Conservation (phyloP, 1,140 invertebrate species). For the Apis cerana region DNA sequence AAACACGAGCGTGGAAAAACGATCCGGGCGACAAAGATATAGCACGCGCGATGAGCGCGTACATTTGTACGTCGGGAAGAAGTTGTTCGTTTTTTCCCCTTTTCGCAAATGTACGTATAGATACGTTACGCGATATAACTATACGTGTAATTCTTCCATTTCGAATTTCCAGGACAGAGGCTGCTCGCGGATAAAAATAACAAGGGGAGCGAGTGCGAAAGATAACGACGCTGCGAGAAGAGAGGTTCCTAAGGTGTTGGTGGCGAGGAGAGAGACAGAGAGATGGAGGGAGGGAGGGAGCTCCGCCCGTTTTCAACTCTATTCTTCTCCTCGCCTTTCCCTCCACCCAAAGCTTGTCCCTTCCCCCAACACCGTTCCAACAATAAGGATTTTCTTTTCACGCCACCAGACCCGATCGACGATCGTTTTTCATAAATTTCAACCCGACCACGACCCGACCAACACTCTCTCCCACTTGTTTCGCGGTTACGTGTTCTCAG, state of each 20-base stretch:
- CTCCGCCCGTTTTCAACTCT: slow-evolving; percentile 8
- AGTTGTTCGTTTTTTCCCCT: too few species aligned
- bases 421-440: slow-evolving; percentile 63
- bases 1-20: neutral
- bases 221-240: neutral
- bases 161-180: neutral
- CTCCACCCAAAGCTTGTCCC: neutral
- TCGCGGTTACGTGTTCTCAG: neutral
- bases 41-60: too few species aligned
- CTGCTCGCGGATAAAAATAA: neutral
- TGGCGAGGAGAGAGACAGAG: too few species aligned
- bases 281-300: neutral
- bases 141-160: neutral
- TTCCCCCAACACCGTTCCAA: slow-evolving; percentile 21
- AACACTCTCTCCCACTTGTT: neutral
- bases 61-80: too few species aligned
- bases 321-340: neutral
- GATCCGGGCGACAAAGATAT: too few species aligned
- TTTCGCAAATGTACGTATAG: too few species aligned
- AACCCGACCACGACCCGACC: neutral
- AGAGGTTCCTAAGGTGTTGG: slow-evolving; percentile 16
- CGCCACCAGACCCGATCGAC: slow-evolving; percentile 53
- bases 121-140: too few species aligned
- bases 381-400: slow-evolving; percentile 57
- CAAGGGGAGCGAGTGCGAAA: too few species aligned